Base-by-base conservation (phyloP, 2,888 invertebrate species). In the Perithous albicinctus region DNA sequence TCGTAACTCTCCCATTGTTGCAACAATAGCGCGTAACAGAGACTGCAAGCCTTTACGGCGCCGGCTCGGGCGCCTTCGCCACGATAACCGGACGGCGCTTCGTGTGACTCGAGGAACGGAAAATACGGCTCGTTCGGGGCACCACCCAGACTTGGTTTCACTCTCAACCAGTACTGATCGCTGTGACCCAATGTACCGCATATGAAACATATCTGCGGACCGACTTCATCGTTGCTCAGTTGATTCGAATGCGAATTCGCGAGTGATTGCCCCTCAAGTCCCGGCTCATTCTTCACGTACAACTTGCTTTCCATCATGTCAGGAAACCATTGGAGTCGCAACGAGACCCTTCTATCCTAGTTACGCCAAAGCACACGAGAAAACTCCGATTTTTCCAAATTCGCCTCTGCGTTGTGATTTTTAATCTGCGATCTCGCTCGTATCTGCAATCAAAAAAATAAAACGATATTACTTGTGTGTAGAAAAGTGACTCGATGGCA, bases 1-100 rank as follows among this genome's bases (percentile, higher is more conserved):
- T 98, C 98, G 92, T 97, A 97, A 84, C 96, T 95, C 89, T 98
- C 97, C 98, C 98, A 98, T 93, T 98, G 98, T 92, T 98, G 97
- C 75, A 96, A 94, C 54, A 98, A 95, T 89, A 98, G 95, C 69
- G 96, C 96, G 93, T 96, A 97, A 93, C 98, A 98, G 35, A 98
- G 95, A 92, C 95, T 95, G 93, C 98, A 98, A 78, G 96, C 95
- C 86, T 96, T 95, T 46, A 97, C 96, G 51, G 94, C 94, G 15
- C 91, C 91, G 72, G 86, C 86, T 56, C 90, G 87, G 5, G 86
- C 87, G 12, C 88, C 90, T 48, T 93, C 92, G 86, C 94, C 93
- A 56, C 95, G 93, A 90, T 96, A 96, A n/a, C 96, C 96, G 76
- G 94, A 94, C 0, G 98, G 98, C 12, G 97, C 96, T 85, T 97